A percentile compares a stretch with the other conserved stretches of the same genome.
Evolutionary conservation across 2,797 vertebrate genomes (phyloP).

Genomic region (Erpetoichthys calabaricus): DNA sequence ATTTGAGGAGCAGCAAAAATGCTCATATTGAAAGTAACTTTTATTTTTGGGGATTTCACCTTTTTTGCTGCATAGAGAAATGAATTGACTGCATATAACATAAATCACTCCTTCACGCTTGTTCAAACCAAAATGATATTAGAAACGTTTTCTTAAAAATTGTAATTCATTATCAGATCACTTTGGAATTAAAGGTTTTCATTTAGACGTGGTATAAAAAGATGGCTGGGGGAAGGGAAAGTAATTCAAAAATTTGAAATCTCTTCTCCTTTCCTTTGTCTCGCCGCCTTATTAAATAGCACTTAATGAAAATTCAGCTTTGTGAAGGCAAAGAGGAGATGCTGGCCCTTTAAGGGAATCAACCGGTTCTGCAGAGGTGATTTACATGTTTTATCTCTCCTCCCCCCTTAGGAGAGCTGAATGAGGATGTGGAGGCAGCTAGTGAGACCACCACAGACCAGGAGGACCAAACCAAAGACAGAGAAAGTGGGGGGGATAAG

Average conservation of each 20-base stretch:
- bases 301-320: slow-evolving; percentile 54
- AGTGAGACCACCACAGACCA: slow-evolving; percentile 73
- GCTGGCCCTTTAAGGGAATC: slow-evolving; percentile 71
- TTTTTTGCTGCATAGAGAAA: too few relatives aligned
- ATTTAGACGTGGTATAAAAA: too few relatives aligned
- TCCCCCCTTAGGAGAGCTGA: slow-evolving; percentile 81
- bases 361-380: slow-evolving; percentile 65
- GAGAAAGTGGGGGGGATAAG: slow-evolving; percentile 79
- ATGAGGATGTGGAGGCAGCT: slow-evolving; percentile 89
- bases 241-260: too few relatives aligned
- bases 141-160: too few relatives aligned
- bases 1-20: slow-evolving; percentile 17
- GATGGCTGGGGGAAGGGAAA: too few relatives aligned
- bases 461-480: slow-evolving; percentile 89
- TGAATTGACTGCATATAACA: too few relatives aligned
- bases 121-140: too few relatives aligned
- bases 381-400: slow-evolving; percentile 66
- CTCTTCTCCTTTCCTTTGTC: too few relatives aligned
- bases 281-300: slow-evolving; percentile 34
- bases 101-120: too few relatives aligned
- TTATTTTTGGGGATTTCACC: too few relatives aligned
- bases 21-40: slow-evolving; percentile 4
- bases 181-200: too few relatives aligned
- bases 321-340: slow-evolving; percentile 53
- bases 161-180: too few relatives aligned